Conservation (phyloP, 2,113 vertebrate genomes). For the Hypomesus transpacificus region DNA sequence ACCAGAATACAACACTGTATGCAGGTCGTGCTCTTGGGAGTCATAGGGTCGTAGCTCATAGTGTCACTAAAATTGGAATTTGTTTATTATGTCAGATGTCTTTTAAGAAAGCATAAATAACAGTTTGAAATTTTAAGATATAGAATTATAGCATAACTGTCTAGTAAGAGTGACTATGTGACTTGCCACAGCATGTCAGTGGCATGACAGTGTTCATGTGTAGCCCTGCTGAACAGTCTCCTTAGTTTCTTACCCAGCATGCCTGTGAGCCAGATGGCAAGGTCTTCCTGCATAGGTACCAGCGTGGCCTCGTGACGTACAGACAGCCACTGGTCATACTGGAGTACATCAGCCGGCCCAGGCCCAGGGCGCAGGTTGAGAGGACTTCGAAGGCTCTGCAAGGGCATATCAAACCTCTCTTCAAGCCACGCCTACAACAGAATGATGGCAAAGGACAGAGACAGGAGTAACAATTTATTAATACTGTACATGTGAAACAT, state of each 20-base stretch:
- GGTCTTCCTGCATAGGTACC: slow-evolving; percentile 94
- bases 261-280: slow-evolving; percentile 90
- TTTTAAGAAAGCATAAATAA: too few relatives aligned
- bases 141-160: too few relatives aligned
- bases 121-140: too few relatives aligned
- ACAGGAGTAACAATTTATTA: background rate
- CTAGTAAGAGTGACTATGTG: too few relatives aligned
- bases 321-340: slow-evolving; percentile 93
- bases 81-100: too few relatives aligned
- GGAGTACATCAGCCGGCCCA: slow-evolving; percentile 84
- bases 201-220: too few relatives aligned
- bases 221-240: background rate
- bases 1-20: too few relatives aligned
- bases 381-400: slow-evolving; percentile 74
- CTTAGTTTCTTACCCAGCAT: slow-evolving; percentile 79
- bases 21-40: too few relatives aligned
- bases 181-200: too few relatives aligned
- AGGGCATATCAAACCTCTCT: slow-evolving; percentile 78
- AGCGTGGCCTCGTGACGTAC: slow-evolving; percentile 90
- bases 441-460: background rate
- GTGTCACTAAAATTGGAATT: too few relatives aligned
- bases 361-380: slow-evolving; percentile 85
- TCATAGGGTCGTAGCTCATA: too few relatives aligned
- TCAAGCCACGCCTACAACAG: slow-evolving; percentile 85
- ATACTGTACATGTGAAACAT: too few relatives aligned